Evolutionary conservation across 2,113 vertebrate genomes (phyloP).

Genomic region (Dicentrarchus labrax): DNA sequence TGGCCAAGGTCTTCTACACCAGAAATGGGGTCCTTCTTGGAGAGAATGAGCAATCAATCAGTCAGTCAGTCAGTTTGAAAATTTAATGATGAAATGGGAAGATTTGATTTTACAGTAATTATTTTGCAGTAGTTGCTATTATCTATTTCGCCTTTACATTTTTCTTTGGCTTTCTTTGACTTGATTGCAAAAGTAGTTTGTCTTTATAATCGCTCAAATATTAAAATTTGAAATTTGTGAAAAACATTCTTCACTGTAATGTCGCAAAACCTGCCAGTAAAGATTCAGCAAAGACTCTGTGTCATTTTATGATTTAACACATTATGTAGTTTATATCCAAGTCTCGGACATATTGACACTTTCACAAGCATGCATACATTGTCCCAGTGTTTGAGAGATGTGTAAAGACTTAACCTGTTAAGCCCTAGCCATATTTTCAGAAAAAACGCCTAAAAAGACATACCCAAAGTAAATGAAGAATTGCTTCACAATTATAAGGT

Average conservation of each 20-base stretch:
- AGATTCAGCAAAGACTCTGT: slow-evolving; percentile 13
- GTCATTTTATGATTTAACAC: not conserved
- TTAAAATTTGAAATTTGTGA: not conserved
- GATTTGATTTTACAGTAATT: not conserved
- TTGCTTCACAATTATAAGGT: no score
- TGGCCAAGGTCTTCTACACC: slow-evolving; percentile 64
- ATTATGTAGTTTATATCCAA: not conserved
- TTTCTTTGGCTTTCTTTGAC: not conserved
- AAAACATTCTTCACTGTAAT: not conserved
- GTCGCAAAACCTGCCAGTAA: slow-evolving; percentile 14
- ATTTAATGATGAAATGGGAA: no score
- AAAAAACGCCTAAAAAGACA: no score
- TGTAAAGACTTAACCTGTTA: no score
- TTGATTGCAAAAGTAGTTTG: no score
- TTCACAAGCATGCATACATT: not conserved
- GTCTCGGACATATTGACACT: not conserved
- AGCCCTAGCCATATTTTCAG: no score
- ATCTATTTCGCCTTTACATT: not conserved
- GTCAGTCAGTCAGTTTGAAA: no score
- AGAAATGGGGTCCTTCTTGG: slow-evolving; percentile 71
- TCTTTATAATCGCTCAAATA: not conserved
- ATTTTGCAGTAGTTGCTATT: not conserved
- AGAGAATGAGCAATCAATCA: not conserved
- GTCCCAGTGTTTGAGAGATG: no score
- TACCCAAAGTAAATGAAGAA: no score